Percentiles rank a stretch among this genome's conserved stretches.
Evolutionary conservation across 2,797 vertebrate species (phyloP).

Genomic region (Sebastolobus altivelis): DNA sequence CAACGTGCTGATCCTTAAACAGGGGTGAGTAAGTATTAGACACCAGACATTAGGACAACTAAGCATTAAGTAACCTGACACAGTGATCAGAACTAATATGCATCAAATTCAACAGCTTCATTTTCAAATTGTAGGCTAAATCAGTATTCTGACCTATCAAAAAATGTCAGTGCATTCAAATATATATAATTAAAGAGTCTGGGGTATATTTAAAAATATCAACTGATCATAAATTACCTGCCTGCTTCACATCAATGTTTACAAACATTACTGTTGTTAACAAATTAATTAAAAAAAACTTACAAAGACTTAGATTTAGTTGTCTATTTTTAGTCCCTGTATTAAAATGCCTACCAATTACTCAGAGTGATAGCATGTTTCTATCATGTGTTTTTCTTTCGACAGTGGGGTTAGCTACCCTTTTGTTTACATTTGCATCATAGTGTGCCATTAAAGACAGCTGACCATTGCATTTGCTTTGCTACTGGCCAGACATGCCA

Average conservation of each 20-base stretch:
- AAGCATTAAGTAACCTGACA: not conserved
- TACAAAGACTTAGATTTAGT: not conserved
- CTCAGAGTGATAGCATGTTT: not conserved
- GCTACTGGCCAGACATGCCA: conserved; percentile 23
- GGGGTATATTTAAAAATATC: not conserved
- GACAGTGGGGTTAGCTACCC: not conserved
- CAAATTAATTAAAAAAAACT: not conserved
- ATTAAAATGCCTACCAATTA: not conserved
- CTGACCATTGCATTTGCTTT: conserved; percentile 21
- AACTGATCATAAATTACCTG: not conserved
- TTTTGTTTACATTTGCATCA: conserved; percentile 39
- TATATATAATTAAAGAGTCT: not conserved
- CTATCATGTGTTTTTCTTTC: not conserved
- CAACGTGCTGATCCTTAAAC: not conserved
- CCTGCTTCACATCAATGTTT: not conserved
- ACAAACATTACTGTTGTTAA: not conserved
- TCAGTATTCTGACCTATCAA: not conserved
- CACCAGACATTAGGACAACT: not conserved
- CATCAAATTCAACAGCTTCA: not conserved
- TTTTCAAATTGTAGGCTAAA: not conserved
- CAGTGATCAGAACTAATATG: not conserved
- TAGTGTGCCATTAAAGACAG: conserved; percentile 16
- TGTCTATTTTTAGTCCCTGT: not conserved
- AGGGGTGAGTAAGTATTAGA: not conserved
- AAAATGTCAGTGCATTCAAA: not conserved